Evolutionary conservation across 2,888 invertebrate genomes (phyloP).

Genomic region (Cataglyphis livida): DNA sequence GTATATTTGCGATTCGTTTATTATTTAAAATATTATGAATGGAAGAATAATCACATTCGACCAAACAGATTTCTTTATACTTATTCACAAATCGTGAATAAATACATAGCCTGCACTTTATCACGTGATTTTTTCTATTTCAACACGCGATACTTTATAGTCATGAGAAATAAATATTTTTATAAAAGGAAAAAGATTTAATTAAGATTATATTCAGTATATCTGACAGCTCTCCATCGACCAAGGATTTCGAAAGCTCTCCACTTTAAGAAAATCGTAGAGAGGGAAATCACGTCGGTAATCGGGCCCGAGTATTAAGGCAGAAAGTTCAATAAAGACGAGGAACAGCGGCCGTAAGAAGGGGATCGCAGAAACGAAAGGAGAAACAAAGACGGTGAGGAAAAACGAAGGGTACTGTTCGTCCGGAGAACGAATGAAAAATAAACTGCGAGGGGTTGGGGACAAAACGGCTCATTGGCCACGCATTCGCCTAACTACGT

Average conservation of each 20-base stretch:
- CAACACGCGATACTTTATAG: neutral
- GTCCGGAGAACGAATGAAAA: conserved; percentile 72
- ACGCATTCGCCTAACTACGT: conserved; percentile 82
- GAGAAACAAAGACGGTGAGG: conserved; percentile 46
- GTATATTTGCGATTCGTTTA: neutral
- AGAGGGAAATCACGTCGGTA: conserved; percentile 58
- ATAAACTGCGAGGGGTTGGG: conserved; percentile 74
- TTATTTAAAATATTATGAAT: neutral
- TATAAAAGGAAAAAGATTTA: conserved; percentile 48
- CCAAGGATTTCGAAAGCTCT: conserved; percentile 44
- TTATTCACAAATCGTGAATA: neutral
- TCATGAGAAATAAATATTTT: neutral
- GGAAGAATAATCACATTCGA: neutral
- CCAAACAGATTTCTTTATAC: neutral
- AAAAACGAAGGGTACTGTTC: conserved; percentile 32
- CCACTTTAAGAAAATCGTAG: conserved; percentile 65
- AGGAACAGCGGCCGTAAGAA: conserved; percentile 34
- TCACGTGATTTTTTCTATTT: neutral
- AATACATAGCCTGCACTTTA: neutral
- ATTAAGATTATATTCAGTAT: conserved; percentile 58
- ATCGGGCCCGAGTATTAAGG: conserved; percentile 52
- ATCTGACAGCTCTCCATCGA: conserved; percentile 50
- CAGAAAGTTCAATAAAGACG: conserved; percentile 41
- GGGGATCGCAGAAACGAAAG: conserved; percentile 14
- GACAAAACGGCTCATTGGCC: conserved; percentile 83